Base-by-base conservation (phyloP, 2,113 vertebrate genomes). In the Junco hyemalis region DNA sequence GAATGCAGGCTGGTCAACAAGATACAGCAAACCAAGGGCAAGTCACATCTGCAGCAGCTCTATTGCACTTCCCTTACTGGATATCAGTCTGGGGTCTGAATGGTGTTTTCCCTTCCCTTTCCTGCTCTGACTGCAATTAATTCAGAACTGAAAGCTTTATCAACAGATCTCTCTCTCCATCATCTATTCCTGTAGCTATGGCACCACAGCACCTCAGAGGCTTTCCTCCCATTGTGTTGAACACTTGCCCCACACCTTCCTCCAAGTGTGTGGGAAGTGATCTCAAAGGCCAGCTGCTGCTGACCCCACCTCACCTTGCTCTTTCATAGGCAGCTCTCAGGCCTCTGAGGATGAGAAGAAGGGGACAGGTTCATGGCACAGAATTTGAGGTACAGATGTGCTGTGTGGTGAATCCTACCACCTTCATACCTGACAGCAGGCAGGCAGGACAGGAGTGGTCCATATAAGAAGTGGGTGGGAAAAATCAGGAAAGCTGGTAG, bases 201-300 rank as follows among this genome's bases (percentile, higher is more conserved):
- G 64, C 60, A 69, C n/a, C 1, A 1, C 2, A 1, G 33, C 0
- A 1, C 66, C 74, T 61, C 65, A 42, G 80, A 68, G 31, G 60
- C 5, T 2, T 84, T 64, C 38, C 57, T 74, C 31, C 9, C 8
- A 12, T 14, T 3, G 0, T 12, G 9, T 36, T 21, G 47, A 70
- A 82, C 33, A 14, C 3, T 38, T 7, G 15, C 35, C 53, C 57
- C 29, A 14, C 51, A 9, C 23, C 50, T 56, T 69, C n/a, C 65
- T 57, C 74, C 1, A 2, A 31, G 33, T 5, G 0, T 2, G 0
- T n/a, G 28, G 86, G 42, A 70, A 61, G 77, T 0, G 0, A 68
- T 74, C 44, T 36, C 29, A 18, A 11, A 72, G 44, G 57, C 11
- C 0, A 8, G 28, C 45, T 48, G 60, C 81, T 63, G 35, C 69